These are phyloP conservation scores for Hylaeus volcanicus DNA, from an alignment of 1,140 invertebrate genomes.

Conservation along the genomic window DNA sequence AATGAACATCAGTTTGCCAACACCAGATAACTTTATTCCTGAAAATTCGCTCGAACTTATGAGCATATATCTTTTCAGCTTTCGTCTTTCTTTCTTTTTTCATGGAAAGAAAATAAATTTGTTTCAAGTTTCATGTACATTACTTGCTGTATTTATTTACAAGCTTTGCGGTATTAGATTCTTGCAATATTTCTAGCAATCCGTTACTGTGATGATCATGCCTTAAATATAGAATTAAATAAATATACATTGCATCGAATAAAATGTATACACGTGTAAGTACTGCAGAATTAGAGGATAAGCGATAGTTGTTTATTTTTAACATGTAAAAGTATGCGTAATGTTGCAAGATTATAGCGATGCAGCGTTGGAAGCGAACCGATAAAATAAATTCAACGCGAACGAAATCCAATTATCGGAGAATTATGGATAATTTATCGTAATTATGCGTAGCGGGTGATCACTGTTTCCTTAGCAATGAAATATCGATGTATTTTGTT, in stretches of 20 bases:
- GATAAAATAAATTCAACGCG: background rate
- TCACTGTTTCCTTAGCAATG: background rate
- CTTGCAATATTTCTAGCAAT: background rate
- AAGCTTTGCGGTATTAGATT: background rate
- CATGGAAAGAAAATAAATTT: background rate
- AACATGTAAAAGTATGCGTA: constrained; percentile 11
- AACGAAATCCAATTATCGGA: background rate
- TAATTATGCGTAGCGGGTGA: background rate
- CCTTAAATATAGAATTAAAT: constrained; percentile 13
- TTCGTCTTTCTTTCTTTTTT: background rate
- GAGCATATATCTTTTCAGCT: background rate
- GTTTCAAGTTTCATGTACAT: background rate
- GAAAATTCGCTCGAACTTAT: background rate
- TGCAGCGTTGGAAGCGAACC: background rate
- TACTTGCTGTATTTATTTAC: background rate
- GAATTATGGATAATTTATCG: background rate
- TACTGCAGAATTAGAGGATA: background rate
- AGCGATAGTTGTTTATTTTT: background rate
- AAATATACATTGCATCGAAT: background rate
- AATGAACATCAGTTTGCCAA: constrained; percentile 2
- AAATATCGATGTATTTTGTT: background rate
- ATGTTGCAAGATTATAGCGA: constrained; percentile 9
- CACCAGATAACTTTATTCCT: constrained; percentile 9
- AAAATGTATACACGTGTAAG: background rate
- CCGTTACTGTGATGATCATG: background rate